A percentile compares a stretch with the other conserved stretches of the same genome.
Conservation (phyloP, 2,888 invertebrate genomes). For the Rotaria sp. region DNA sequence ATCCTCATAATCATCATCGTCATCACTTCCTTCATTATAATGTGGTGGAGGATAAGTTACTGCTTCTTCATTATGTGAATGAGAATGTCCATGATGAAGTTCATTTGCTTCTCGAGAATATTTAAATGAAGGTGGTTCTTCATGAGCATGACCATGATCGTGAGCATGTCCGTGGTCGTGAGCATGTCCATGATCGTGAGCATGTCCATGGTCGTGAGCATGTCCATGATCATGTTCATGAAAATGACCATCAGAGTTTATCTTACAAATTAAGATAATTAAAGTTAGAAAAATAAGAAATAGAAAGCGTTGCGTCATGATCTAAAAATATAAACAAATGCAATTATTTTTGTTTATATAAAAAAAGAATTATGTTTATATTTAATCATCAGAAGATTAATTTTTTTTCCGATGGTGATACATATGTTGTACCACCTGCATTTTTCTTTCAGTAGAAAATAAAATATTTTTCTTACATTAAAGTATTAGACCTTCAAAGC, state of each 20-base stretch:
- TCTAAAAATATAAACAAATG: neutral
- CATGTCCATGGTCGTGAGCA: conserved; percentile 1
- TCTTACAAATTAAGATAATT: neutral
- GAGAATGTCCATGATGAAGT: conserved; percentile 28
- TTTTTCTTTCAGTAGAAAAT: too few species aligned
- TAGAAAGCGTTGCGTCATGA: neutral
- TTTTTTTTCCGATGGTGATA: too few species aligned
- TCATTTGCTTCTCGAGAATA: conserved; percentile 31
- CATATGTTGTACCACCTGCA: too few species aligned
- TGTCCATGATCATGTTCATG: neutral
- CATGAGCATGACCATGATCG: neutral
- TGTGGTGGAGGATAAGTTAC: conserved; percentile 19
- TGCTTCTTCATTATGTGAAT: neutral
- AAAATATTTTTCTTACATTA: too few species aligned
- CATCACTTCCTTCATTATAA: conserved; percentile 21
- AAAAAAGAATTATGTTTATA: too few species aligned
- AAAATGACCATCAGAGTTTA: neutral
- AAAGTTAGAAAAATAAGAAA: neutral
- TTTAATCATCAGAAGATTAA: too few species aligned
- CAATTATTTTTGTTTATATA: too few species aligned
- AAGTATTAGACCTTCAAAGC: too few species aligned
- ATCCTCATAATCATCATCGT: neutral
- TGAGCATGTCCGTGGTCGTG: conserved; percentile 28
- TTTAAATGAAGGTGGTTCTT: conserved; percentile 29
- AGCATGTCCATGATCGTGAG: neutral